phyloP scores from a whole-genome alignment of 53 echinoderm and acorn worm genomes.

The Apostichopus leukothele region DNA sequence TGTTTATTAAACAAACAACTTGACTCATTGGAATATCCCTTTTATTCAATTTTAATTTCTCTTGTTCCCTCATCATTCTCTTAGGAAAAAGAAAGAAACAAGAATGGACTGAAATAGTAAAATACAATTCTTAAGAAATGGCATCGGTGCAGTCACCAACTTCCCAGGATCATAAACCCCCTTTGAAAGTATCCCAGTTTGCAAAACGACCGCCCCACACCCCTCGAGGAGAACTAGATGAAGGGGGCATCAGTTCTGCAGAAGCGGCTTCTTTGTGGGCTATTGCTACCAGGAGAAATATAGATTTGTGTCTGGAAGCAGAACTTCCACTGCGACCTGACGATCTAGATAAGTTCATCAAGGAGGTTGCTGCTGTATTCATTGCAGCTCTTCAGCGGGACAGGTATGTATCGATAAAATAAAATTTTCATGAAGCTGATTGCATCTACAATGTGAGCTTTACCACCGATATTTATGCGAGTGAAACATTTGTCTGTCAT shows the following conservation, averaged over 20 bases:
- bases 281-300: slow-evolving; percentile 26
- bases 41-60: no score
- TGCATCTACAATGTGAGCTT: background rate
- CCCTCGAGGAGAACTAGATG: slow-evolving; percentile 29
- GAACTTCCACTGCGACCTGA: background rate
- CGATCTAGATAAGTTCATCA: slow-evolving; percentile 49
- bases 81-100: no score
- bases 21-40: no score
- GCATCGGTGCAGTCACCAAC: background rate
- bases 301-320: slow-evolving; percentile 18
- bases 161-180: background rate
- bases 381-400: slow-evolving; percentile 83
- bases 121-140: background rate
- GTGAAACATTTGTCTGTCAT: no score
- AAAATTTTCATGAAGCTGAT: no score
- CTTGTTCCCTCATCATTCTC: no score
- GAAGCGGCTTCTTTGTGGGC: slow-evolving; percentile 40
- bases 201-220: slow-evolving; percentile 29
- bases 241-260: background rate
- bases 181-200: background rate
- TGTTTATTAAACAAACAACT: no score
- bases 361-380: slow-evolving; percentile 72
- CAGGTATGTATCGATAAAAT: slow-evolving; percentile 47
- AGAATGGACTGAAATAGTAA: background rate
- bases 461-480: no score